These are phyloP conservation scores for Empis livida DNA, from an alignment of 2,888 invertebrate genomes.

Conservation along the genomic window DNA sequence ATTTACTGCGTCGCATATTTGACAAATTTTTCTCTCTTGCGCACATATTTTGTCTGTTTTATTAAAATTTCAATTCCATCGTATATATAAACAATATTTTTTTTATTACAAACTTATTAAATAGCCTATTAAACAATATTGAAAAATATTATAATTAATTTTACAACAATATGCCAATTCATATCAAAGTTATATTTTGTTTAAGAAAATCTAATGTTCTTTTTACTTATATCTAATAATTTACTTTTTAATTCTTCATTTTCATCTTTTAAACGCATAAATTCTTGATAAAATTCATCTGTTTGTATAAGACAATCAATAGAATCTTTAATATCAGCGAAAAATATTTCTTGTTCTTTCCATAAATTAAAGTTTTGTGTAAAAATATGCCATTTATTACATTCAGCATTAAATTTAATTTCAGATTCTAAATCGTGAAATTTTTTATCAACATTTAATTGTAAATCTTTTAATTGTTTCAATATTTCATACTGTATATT, in stretches of 20 bases:
- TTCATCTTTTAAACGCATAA: slow-evolving; percentile 23
- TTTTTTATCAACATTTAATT: slow-evolving; percentile 15
- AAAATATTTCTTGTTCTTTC: slow-evolving; percentile 19
- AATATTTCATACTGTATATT: slow-evolving; percentile 11
- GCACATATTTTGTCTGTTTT: too few relatives aligned
- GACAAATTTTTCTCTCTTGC: too few relatives aligned
- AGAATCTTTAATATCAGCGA: slow-evolving; percentile 21
- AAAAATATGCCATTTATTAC: slow-evolving; percentile 22
- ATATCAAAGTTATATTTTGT: too few relatives aligned
- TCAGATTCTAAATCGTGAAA: slow-evolving; percentile 23
- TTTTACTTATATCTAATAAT: slow-evolving; percentile 15
- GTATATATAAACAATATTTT: too few relatives aligned
- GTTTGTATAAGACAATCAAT: slow-evolving; percentile 23
- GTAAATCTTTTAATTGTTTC: slow-evolving; percentile 5
- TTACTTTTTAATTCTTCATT: slow-evolving; percentile 23
- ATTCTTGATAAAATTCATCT: slow-evolving; percentile 28
- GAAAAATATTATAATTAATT: too few relatives aligned
- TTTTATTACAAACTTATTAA: too few relatives aligned
- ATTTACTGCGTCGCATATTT: too few relatives aligned
- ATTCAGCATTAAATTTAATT: slow-evolving; percentile 21
- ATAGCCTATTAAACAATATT: too few relatives aligned
- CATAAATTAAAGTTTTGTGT: slow-evolving; percentile 22
- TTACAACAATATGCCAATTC: too few relatives aligned
- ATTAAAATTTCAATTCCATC: too few relatives aligned
- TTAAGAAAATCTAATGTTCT: neutral